Base-by-base conservation (phyloP, 2,797 vertebrate genomes). In the Sphenodon punctatus region DNA sequence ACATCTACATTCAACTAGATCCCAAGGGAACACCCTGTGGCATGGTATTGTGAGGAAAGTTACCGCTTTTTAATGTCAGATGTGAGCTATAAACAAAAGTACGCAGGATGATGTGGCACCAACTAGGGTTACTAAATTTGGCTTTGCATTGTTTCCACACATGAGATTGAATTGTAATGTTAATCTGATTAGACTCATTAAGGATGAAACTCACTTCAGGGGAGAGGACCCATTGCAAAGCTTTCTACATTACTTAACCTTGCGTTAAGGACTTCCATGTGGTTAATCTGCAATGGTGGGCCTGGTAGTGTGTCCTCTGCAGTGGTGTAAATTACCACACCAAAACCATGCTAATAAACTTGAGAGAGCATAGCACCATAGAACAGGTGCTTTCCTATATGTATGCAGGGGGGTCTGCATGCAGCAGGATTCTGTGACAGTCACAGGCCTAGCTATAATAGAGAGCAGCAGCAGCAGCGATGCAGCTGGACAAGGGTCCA, bases 131-230 rank as follows among this genome's bases (percentile, higher is more conserved):
- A 51, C 87, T 91, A 93, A 89, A 93, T 88, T 90, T 90, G 84
- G 82, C 85, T 93, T 73, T 14, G 11, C 82, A 66, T 91, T 89
- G 82, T 87, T 92, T 92, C 89, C 85, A 83, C 83, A 85, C 82
- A 88, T 93, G 91, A 89, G 81, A 90, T 83, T 23, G 48, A 88
- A 83, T 78, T 81, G 81, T 87, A 82, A 74, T 86, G 89, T 84
- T 92, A 92, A 93, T 93, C 87, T 90, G 87, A 91, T 91, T 91
- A 93, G 90, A 84, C 80, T 92, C 82, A 87, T 87, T 78, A 88
- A 92, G 71, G 71, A 58, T 49, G 22, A 43, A 2, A 12, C 13
- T 12, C 46, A 82, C 65, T 63, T 51, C 68, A 16, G 4, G 16
- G 7, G 20, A 25, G 46, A 67, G 13, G 22, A 2, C 75, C 89